Conservation (phyloP, 1,140 invertebrate species). For the Calliphora vicina region DNA sequence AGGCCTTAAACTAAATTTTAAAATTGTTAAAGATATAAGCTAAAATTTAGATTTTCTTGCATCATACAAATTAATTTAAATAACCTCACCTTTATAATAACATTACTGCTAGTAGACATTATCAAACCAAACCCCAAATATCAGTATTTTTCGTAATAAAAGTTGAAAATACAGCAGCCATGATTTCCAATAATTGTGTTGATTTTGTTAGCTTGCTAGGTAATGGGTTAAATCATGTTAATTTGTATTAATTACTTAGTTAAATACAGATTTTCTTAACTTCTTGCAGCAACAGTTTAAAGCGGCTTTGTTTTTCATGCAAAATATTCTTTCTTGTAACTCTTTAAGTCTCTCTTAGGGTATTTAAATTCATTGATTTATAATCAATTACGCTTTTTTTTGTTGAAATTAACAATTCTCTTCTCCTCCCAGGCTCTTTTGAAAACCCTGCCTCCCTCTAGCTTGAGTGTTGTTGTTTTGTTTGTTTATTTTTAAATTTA, state of each 20-base stretch:
- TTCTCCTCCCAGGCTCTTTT: not conserved
- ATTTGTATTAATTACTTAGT: constrained; percentile 6
- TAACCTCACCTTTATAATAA: not conserved
- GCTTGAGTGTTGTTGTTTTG: not conserved
- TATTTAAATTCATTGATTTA: constrained; percentile 1
- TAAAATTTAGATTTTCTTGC: not conserved
- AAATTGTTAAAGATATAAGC: not conserved
- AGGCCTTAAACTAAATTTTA: not conserved
- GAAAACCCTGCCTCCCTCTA: not conserved
- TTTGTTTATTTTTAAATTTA: not conserved
- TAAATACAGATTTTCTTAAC: not conserved
- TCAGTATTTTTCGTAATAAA: not conserved
- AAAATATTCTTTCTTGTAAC: not conserved
- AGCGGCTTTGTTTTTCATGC: not conserved
- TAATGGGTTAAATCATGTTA: not conserved
- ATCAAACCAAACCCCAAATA: not conserved
- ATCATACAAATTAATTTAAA: not conserved
- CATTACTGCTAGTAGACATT: not conserved
- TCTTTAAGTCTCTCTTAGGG: not conserved
- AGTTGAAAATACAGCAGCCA: not conserved
- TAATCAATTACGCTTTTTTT: not conserved
- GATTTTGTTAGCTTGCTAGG: not conserved
- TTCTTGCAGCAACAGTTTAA: not conserved
- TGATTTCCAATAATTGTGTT: not conserved
- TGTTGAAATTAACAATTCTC: not conserved